phyloP scores from a whole-genome alignment of 2,888 invertebrate genomes.

The Xestia ashworthii region DNA sequence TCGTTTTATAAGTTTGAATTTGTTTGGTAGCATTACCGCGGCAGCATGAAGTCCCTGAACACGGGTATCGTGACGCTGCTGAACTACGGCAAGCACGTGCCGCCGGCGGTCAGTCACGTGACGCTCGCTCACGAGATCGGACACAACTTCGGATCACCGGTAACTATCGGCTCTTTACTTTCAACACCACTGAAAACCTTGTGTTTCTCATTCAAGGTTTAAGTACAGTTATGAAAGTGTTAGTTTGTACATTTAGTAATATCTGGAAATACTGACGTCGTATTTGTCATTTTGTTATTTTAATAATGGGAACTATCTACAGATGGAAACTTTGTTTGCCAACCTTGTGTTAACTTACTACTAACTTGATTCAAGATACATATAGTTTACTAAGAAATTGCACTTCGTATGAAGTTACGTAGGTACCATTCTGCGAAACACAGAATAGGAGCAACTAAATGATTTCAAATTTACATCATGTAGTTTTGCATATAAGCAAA shows the following conservation, averaged over 20 bases:
- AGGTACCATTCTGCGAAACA: constrained; percentile 1
- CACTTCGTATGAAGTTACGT: constrained; percentile 17
- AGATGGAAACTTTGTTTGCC: constrained; percentile 7
- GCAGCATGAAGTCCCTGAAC: constrained; percentile 98
- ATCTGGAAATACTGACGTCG: not conserved
- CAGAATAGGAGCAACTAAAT: constrained; percentile 18
- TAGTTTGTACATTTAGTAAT: constrained; percentile 9
- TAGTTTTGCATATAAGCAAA: constrained; percentile 27
- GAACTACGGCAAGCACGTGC: constrained; percentile 99
- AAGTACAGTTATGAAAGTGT: constrained; percentile 7
- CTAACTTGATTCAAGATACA: constrained; percentile 37
- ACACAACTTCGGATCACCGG: constrained; percentile 99
- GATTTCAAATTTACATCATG: constrained; percentile 12
- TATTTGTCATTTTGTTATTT: constrained; percentile 15
- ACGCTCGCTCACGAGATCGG: constrained; percentile 99
- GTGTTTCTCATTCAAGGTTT: constrained; percentile 15
- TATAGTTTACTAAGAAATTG: constrained; percentile 32
- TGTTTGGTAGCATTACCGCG: constrained; percentile 96
- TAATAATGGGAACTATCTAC: not conserved
- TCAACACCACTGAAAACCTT: constrained; percentile 40
- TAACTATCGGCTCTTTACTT: constrained; percentile 74
- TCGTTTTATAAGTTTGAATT: constrained; percentile 19
- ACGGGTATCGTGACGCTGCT: constrained; percentile 99
- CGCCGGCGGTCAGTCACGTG: constrained; percentile 99
- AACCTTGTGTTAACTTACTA: constrained; percentile 19